Conservation (phyloP, 2,888 invertebrate species). For the Empis stercorea region DNA sequence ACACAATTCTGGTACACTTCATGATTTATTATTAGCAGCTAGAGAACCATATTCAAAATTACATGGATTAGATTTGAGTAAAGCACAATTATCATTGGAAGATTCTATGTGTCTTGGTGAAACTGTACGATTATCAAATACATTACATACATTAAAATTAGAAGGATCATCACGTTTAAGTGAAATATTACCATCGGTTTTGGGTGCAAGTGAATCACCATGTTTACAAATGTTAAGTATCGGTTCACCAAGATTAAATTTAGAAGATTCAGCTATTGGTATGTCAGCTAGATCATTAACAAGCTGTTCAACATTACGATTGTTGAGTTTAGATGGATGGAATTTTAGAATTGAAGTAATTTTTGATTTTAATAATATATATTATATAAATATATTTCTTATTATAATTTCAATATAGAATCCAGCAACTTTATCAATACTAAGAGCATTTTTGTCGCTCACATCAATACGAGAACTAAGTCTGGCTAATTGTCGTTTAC, state of each 20-base stretch:
- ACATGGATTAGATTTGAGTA: slow-evolving; percentile 42
- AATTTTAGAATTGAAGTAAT: slow-evolving; percentile 43
- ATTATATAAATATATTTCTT: not conserved
- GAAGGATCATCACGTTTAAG: slow-evolving; percentile 42
- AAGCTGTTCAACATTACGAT: slow-evolving; percentile 37
- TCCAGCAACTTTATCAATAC: slow-evolving; percentile 33
- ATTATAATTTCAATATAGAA: slow-evolving; percentile 11
- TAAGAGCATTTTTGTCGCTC: slow-evolving; percentile 38
- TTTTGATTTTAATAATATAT: not conserved
- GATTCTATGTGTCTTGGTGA: slow-evolving; percentile 44
- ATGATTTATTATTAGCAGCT: slow-evolving; percentile 28
- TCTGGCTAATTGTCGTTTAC: slow-evolving; percentile 40
- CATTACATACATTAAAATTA: slow-evolving; percentile 40
- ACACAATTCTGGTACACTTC: slow-evolving; percentile 25
- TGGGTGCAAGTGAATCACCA: slow-evolving; percentile 41
- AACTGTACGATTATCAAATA: slow-evolving; percentile 39
- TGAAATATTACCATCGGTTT: slow-evolving; percentile 41
- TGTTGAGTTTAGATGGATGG: slow-evolving; percentile 44
- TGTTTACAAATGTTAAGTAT: slow-evolving; percentile 42
- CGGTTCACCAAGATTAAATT: slow-evolving; percentile 39
- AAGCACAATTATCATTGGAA: slow-evolving; percentile 41
- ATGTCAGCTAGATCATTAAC: slow-evolving; percentile 24
- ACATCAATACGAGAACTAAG: slow-evolving; percentile 41
- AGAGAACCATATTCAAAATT: slow-evolving; percentile 40
- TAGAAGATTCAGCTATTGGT: slow-evolving; percentile 37